Evolutionary conservation across 1,140 invertebrate species (phyloP).

Genomic region (Ceratina australensis): DNA sequence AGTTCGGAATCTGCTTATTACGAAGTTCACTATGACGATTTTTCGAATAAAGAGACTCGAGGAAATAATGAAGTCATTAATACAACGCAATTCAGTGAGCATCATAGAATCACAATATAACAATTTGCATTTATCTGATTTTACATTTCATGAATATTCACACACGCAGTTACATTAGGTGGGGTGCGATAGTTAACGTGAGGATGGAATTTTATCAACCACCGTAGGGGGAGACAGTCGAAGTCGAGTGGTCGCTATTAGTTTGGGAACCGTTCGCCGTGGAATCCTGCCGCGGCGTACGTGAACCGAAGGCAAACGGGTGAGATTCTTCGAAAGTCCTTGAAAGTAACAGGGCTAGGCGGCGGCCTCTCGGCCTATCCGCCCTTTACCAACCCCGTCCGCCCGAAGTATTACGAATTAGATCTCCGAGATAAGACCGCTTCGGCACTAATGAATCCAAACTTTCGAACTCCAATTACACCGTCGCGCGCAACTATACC

Average conservation of each 20-base stretch:
- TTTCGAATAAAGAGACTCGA: no score
- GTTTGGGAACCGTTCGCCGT: constrained; percentile 3
- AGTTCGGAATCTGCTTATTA: no score
- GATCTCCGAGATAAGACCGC: constrained; percentile 69
- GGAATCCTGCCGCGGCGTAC: constrained; percentile 29
- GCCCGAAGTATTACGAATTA: constrained; percentile 64
- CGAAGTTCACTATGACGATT: no score
- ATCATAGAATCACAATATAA: no score
- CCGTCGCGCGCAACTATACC: constrained; percentile 54
- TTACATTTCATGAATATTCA: no score
- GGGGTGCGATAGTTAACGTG: no score
- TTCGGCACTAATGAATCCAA: constrained; percentile 71
- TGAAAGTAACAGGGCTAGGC: constrained; percentile 60
- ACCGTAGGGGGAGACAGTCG: no score
- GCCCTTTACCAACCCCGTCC: neutral
- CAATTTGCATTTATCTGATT: no score
- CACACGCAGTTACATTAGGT: no score
- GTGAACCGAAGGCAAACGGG: constrained; percentile 26
- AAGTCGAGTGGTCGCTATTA: neutral
- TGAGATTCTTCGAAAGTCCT: constrained; percentile 69
- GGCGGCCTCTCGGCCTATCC: constrained; percentile 60
- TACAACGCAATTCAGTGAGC: no score
- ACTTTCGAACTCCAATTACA: constrained; percentile 72
- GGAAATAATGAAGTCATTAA: no score
- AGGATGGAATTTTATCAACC: no score